Percentiles rank a stretch among this genome's conserved stretches.
Conservation (phyloP, 2,888 invertebrate species). For the Chrysolina oricalcia region DNA sequence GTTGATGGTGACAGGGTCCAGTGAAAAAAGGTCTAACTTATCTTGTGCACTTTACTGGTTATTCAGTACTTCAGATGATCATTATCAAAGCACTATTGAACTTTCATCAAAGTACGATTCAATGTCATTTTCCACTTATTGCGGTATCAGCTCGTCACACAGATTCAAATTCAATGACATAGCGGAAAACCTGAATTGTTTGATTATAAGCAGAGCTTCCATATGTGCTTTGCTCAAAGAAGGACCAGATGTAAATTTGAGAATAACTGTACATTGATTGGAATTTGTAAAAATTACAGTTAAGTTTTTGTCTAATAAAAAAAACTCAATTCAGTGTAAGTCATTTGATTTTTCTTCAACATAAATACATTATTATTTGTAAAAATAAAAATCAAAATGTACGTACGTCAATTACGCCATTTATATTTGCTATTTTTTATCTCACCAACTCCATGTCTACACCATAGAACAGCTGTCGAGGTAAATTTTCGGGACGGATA, state of each 20-base stretch:
- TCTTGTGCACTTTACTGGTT: slow-evolving; percentile 66
- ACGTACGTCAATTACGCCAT: too few relatives aligned
- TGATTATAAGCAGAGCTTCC: slow-evolving; percentile 63
- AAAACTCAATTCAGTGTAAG: neutral
- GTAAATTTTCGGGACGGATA: too few relatives aligned
- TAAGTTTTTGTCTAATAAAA: slow-evolving; percentile 11
- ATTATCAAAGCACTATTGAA: slow-evolving; percentile 66
- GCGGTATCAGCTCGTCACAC: slow-evolving; percentile 61
- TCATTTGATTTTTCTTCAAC: neutral
- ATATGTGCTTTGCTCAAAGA: slow-evolving; percentile 63
- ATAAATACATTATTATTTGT: too few relatives aligned
- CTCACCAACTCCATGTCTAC: too few relatives aligned
- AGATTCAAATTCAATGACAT: slow-evolving; percentile 61
- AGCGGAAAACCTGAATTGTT: slow-evolving; percentile 62
- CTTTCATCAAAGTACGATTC: slow-evolving; percentile 64
- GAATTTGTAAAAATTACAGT: slow-evolving; percentile 39
- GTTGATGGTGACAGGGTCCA: slow-evolving; percentile 67
- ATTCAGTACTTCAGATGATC: slow-evolving; percentile 64
- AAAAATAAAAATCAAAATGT: too few relatives aligned
- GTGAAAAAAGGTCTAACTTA: slow-evolving; percentile 53
- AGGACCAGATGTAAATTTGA: slow-evolving; percentile 64
- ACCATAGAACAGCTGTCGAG: too few relatives aligned
- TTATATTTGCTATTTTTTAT: too few relatives aligned
- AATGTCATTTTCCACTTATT: slow-evolving; percentile 63
- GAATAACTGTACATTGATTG: slow-evolving; percentile 64